Base-by-base conservation (phyloP, 2,113 vertebrate species). In the Calidris pugnax region DNA sequence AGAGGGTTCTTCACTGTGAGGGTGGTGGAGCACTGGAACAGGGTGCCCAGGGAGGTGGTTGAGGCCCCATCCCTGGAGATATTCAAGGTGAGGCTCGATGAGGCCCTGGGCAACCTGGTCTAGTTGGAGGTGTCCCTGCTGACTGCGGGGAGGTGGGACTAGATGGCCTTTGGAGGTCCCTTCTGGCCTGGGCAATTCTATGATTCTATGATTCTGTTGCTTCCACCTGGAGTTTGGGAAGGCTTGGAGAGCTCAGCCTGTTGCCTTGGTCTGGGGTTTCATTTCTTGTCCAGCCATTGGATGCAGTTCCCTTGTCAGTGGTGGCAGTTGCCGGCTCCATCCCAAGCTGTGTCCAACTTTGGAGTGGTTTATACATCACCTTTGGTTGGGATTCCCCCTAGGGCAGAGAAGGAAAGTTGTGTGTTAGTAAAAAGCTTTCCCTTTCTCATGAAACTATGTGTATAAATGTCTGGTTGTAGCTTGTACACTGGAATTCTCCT, bases 161-260 rank as follows among this genome's bases (percentile, higher is more conserved):
- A n/a, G n/a, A n/a, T n/a, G n/a, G n/a, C n/a, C n/a, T n/a, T n/a
- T n/a, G n/a, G n/a, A n/a, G n/a, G n/a, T n/a, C n/a, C n/a, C n/a
- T n/a, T n/a, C n/a, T n/a, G n/a, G n/a, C n/a, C n/a, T n/a, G n/a
- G n/a, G n/a, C n/a, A n/a, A n/a, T n/a, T n/a, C n/a, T n/a, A n/a
- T n/a, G n/a, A n/a, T n/a, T n/a, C n/a, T n/a, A n/a, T n/a, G n/a
- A n/a, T n/a, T 14, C 23, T 63, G 0, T 57, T 69, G 28, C 74
- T 32, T 66, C 3, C 4, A 33, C 18, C n/a, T 48, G 63, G 72
- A 62, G 20, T 16, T 83, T 41, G 71, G 32, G 67, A 64, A 3
- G 0, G 0, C 1, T 23, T 67, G 62, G 64, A 74, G 73, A 50
- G 0, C 51, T 53, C 1, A 0, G 23, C 28, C 51, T 33, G 32